These are phyloP conservation scores for Heliornis fulica DNA, from an alignment of 2,113 vertebrate species.

Conservation along the genomic window DNA sequence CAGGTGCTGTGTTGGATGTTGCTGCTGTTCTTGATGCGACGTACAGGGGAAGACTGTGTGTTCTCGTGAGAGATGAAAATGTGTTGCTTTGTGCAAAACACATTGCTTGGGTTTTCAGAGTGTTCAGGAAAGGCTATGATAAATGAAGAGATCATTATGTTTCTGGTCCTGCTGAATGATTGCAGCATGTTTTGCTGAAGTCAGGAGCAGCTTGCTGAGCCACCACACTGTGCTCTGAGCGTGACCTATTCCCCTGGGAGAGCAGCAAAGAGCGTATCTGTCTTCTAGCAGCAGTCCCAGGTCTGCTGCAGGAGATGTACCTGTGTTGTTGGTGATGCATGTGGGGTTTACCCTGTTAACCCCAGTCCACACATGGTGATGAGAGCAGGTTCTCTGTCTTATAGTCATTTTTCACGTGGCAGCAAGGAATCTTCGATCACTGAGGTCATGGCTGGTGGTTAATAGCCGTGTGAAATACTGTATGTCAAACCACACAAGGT, in stretches of 20 bases:
- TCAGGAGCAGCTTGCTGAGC: not conserved
- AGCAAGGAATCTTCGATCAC: not conserved
- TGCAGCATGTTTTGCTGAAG: not conserved
- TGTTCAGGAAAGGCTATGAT: not conserved
- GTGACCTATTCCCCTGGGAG: not conserved
- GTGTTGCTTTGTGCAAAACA: not conserved
- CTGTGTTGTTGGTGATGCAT: not conserved
- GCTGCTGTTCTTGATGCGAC: not conserved
- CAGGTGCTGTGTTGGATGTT: not conserved
- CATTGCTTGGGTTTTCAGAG: not conserved
- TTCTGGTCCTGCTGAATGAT: not conserved
- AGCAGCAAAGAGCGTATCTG: not conserved
- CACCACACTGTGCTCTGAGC: not conserved
- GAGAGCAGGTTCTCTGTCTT: not conserved
- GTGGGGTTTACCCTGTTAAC: not conserved
- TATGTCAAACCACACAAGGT: not conserved
- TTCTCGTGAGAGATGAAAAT: not conserved
- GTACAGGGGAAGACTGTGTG: not conserved
- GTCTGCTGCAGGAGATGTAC: not conserved
- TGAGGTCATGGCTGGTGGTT: not conserved
- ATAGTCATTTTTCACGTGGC: not conserved
- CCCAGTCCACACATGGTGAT: fast-evolving
- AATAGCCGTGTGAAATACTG: not conserved
- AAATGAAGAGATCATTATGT: not conserved
- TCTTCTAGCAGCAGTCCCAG: not conserved